A percentile compares a stretch with the other conserved stretches of the same genome.
These are phyloP conservation scores for Crenuchus spilurus DNA, from an alignment of 2,797 vertebrate species.

Conservation along the genomic window DNA sequence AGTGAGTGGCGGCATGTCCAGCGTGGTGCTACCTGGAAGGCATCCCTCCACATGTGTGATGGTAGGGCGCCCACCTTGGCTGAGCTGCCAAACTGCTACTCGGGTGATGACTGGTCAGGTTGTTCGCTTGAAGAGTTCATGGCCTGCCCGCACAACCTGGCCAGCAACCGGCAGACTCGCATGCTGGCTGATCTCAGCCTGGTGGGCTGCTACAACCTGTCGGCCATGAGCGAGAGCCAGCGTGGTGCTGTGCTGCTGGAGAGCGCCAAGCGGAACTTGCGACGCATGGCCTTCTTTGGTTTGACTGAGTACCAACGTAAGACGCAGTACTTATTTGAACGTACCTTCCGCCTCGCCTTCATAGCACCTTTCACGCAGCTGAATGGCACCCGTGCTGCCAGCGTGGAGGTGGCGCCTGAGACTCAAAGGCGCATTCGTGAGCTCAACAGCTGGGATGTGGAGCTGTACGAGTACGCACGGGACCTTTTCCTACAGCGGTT, in stretches of 20 bases:
- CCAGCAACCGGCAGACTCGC: constrained; percentile 95
- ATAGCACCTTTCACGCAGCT: constrained; percentile 94
- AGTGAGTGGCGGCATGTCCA: constrained; percentile 98
- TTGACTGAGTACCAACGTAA: constrained; percentile 97
- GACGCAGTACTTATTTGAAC: constrained; percentile 96
- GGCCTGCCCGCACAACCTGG: constrained; percentile 94
- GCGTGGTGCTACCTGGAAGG: constrained; percentile 95
- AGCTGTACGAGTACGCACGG: constrained; percentile 92
- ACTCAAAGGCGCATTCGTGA: constrained; percentile 87
- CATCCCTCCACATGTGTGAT: constrained; percentile 92
- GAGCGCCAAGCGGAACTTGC: constrained; percentile 93
- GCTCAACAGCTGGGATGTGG: constrained; percentile 93
- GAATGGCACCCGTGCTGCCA: constrained; percentile 92
- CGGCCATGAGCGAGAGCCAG: constrained; percentile 89
- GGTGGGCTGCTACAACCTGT: constrained; percentile 96
- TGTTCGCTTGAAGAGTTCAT: constrained; percentile 94
- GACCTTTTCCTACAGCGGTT: constrained; percentile 97
- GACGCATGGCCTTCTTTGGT: constrained; percentile 95
- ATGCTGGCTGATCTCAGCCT: constrained; percentile 97
- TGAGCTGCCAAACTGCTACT: constrained; percentile 94
- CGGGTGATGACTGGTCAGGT: constrained; percentile 95
- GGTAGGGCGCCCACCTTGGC: constrained; percentile 89
- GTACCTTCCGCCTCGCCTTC: constrained; percentile 94
- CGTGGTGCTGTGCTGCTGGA: constrained; percentile 90
- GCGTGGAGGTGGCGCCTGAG: constrained; percentile 86